Evolutionary conservation across 2,113 vertebrate genomes (phyloP).

Genomic region (Callaeas wilsoni): DNA sequence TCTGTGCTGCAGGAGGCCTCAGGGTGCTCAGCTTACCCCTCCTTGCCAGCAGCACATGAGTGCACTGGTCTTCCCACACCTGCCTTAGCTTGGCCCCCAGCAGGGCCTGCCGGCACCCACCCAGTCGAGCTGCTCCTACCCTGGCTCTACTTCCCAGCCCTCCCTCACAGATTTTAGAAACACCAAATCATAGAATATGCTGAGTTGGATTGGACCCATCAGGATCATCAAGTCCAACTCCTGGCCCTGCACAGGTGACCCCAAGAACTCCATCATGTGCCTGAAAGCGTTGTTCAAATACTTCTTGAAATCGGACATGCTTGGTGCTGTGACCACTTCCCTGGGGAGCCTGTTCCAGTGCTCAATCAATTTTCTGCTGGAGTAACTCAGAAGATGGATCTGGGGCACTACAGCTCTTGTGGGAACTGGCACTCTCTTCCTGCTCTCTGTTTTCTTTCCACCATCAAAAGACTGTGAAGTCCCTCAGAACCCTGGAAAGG

Average conservation of each 20-base stretch:
- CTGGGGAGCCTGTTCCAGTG: background rate
- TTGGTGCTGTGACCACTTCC: background rate
- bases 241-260: background rate
- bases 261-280: background rate
- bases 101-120: background rate
- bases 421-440: background rate
- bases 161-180: background rate
- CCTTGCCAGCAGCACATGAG: background rate
- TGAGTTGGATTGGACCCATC: background rate
- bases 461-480: background rate
- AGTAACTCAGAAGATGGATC: background rate
- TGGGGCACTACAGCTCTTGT: background rate
- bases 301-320: background rate
- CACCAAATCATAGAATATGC: background rate
- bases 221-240: background rate
- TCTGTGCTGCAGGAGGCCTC: background rate
- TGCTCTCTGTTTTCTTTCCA: background rate
- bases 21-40: background rate
- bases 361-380: background rate
- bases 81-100: background rate
- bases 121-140: background rate
- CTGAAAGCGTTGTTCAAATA: background rate
- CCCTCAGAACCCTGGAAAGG: background rate
- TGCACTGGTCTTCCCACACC: accelerated
- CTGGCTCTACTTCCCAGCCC: background rate